These are phyloP conservation scores for Nannobrachium achirus DNA, from an alignment of 2,113 vertebrate genomes.

Conservation along the genomic window DNA sequence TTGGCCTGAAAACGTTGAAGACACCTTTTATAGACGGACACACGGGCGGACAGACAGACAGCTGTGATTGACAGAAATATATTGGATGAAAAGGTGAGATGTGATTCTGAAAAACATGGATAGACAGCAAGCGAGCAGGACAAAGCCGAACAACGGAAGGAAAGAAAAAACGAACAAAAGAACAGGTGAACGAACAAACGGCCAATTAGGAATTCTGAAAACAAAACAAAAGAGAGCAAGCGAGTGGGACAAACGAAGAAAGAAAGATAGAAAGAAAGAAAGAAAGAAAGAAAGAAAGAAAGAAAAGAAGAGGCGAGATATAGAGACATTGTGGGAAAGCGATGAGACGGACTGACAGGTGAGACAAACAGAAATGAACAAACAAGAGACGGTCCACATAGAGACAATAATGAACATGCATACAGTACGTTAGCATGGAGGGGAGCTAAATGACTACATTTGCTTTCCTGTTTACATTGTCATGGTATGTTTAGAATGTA, in stretches of 20 bases:
- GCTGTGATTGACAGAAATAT: neutral
- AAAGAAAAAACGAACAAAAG: too few relatives aligned
- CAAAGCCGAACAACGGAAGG: too few relatives aligned
- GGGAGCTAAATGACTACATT: neutral
- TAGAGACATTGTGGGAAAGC: slow-evolving; percentile 16
- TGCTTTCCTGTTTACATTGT: slow-evolving; percentile 8
- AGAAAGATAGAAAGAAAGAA: neutral
- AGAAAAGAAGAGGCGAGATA: slow-evolving; percentile 1
- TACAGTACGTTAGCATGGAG: slow-evolving; percentile 15
- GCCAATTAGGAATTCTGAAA: too few relatives aligned
- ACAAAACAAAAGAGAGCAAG: neutral
- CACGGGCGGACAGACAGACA: neutral
- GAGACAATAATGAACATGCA: too few relatives aligned
- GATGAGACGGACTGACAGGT: slow-evolving; percentile 4
- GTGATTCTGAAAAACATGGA: neutral
- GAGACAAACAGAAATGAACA: neutral
- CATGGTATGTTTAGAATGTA: neutral
- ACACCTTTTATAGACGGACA: neutral
- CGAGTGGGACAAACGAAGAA: neutral
- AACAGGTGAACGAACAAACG: too few relatives aligned
- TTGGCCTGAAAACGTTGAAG: too few relatives aligned
- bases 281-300: neutral
- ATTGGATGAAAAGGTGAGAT: neutral
- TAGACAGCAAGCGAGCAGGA: too few relatives aligned
- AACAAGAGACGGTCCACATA: slow-evolving; percentile 5